A percentile compares a stretch with the other conserved stretches of the same genome.
phyloP scores from a whole-genome alignment of 2,888 invertebrate genomes.

The Tenthredo scrophulariae region DNA sequence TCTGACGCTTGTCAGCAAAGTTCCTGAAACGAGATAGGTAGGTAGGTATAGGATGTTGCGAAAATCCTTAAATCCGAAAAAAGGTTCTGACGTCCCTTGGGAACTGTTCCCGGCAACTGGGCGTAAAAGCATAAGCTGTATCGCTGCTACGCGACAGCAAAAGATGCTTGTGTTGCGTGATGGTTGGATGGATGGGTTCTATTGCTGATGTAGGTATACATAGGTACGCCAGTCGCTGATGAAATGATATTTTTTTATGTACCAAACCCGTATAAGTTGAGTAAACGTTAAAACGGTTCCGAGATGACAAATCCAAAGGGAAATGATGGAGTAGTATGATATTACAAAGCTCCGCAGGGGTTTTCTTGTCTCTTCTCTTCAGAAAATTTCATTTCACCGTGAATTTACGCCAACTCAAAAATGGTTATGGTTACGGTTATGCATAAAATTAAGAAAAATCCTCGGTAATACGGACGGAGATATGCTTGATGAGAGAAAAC shows the following conservation, averaged over 20 bases:
- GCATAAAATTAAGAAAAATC: conserved; percentile 30
- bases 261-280: background rate
- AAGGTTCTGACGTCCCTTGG: conserved; percentile 46
- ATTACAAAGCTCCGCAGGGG: background rate
- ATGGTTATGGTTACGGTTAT: background rate
- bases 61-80: conserved; percentile 51
- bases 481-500: conserved; percentile 35
- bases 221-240: conserved; percentile 2
- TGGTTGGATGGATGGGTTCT: conserved; percentile 14
- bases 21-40: conserved; percentile 11
- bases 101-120: conserved; percentile 31
- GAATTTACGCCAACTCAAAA: conserved; percentile 10
- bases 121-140: conserved; percentile 48
- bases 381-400: background rate
- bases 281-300: background rate
- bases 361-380: background rate
- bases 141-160: conserved; percentile 7
- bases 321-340: background rate
- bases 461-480: background rate
- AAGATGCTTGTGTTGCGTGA: conserved; percentile 22
- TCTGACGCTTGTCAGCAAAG: conserved; percentile 40
- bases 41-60: conserved; percentile 38
- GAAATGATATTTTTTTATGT: conserved; percentile 12
- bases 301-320: background rate
- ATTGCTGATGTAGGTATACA: conserved; percentile 13